phyloP scores from a whole-genome alignment of 2,113 vertebrate genomes.

The Mus spicilegus region DNA sequence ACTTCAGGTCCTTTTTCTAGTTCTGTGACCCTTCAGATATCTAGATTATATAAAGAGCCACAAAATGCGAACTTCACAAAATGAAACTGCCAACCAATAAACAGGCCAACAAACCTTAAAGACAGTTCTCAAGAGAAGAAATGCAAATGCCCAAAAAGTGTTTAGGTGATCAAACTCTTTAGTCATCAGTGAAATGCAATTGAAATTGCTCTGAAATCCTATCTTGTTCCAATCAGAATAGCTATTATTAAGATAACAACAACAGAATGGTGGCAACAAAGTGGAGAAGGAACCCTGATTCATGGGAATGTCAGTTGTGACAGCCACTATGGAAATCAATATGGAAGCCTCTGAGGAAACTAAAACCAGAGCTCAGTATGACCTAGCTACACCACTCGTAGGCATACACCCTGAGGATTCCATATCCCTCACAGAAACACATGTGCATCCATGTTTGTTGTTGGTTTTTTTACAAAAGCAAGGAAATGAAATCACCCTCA shows the following conservation, averaged over 20 bases:
- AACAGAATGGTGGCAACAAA: not conserved
- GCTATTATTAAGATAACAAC: not conserved
- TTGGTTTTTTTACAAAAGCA: not conserved
- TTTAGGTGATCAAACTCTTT: too few relatives aligned
- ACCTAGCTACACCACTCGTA: not conserved
- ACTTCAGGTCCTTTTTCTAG: not conserved
- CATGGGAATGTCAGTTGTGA: too few relatives aligned
- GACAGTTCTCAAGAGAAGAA: not conserved
- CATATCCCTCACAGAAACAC: too few relatives aligned
- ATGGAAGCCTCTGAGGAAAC: not conserved
- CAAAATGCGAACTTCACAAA: not conserved
- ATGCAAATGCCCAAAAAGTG: not conserved
- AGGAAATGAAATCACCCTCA: not conserved
- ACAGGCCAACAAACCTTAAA: too few relatives aligned
- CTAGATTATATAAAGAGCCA: not conserved
- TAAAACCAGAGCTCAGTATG: not conserved
- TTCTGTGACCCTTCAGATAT: not conserved
- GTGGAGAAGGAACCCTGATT: not conserved
- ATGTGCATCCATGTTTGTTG: not conserved
- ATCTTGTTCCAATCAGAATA: not conserved
- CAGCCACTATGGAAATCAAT: not conserved
- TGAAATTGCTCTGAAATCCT: not conserved
- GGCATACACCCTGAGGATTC: not conserved
- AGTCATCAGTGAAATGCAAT: too few relatives aligned
- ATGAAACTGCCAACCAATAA: not conserved